Base-by-base conservation (phyloP, 2,888 invertebrate genomes). In the Monoplex corrugatus region DNA sequence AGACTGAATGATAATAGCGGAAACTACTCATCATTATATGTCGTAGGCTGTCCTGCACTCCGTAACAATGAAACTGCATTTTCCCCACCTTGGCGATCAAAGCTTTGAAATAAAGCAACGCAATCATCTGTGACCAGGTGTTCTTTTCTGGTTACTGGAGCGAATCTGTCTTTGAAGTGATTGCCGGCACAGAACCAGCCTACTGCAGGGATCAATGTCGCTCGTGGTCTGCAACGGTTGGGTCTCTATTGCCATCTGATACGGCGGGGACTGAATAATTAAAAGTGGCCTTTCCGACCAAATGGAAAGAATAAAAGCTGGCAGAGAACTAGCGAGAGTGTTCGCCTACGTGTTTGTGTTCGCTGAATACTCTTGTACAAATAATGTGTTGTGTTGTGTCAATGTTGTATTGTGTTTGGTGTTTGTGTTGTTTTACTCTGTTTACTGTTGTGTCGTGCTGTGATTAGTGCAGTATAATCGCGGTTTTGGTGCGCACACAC, bases 161-260 rank as follows among this genome's bases (percentile, higher is more conserved):
- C 86, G 63, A 8, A 68, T 32, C 63, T 43, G 68, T 86, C 86
- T 86, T 86, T 86, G 86, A 86, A 68, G 86, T 86, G 38, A 44
- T 28, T 19, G 63, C 16, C 13, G 75, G 75, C 35, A 35, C 38
- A 38, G 75, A 38, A 35, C 16, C 35, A 13, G 19, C 63, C 75
- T 75, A 63, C 23, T 23, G n/a, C 6, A 28, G 85, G 85, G 32
- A 85, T 85, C 85, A 85, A 85, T 85, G 35, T 16, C 38, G 75
- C 19, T 43, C 40, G 23, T 32, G 43, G 40, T 23, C 13, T 23
- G 19, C 40, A 10, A 80, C 78, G 78, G 57, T 38, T 50, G 57
- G 84, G 35, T 57, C 19, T 0, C 2, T 16, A 3, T 23, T 35
- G 84, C 50, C 23, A 57, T 84, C 84, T 84, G 84, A 38, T 50